A percentile compares a stretch with the other conserved stretches of the same genome.
phyloP scores from a whole-genome alignment of 2,797 vertebrate species.

The Crenuchus spilurus region DNA sequence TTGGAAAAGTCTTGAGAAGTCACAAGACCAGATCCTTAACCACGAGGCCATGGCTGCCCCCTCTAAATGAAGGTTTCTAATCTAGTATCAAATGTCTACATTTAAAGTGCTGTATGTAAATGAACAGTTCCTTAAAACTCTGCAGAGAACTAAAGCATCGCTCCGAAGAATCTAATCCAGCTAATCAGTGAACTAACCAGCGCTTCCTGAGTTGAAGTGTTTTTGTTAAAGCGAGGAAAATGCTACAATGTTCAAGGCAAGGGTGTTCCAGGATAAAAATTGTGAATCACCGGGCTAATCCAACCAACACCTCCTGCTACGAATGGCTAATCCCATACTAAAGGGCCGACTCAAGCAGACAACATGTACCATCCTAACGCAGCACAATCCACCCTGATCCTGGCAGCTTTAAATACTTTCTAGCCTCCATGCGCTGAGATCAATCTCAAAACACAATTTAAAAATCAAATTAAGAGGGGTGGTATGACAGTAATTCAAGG shows the following conservation, averaged over 20 bases:
- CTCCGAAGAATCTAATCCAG: too few species aligned
- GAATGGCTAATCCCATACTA: conserved; percentile 25
- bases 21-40: too few species aligned
- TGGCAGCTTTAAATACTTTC: conserved; percentile 5
- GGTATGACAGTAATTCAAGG: conserved; percentile 47
- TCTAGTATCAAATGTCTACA: too few species aligned
- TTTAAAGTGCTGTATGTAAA: too few species aligned
- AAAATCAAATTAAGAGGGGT: conserved; percentile 47
- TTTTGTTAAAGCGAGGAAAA: background rate
- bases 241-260: background rate
- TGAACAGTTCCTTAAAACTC: too few species aligned
- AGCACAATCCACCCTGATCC: conserved; percentile 25
- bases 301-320: conserved; percentile 5
- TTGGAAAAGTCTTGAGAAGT: too few species aligned
- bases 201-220: background rate
- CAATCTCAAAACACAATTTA: conserved; percentile 46
- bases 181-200: background rate
- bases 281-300: background rate
- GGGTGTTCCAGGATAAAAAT: background rate
- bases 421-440: conserved; percentile 12
- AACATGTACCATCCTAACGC: conserved; percentile 3
- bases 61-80: too few species aligned
- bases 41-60: too few species aligned
- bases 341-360: conserved; percentile 5
- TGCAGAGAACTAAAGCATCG: too few species aligned